Base-by-base conservation (phyloP, 64 coral and sea anemone genomes). In the Pocillopora damicornis region DNA sequence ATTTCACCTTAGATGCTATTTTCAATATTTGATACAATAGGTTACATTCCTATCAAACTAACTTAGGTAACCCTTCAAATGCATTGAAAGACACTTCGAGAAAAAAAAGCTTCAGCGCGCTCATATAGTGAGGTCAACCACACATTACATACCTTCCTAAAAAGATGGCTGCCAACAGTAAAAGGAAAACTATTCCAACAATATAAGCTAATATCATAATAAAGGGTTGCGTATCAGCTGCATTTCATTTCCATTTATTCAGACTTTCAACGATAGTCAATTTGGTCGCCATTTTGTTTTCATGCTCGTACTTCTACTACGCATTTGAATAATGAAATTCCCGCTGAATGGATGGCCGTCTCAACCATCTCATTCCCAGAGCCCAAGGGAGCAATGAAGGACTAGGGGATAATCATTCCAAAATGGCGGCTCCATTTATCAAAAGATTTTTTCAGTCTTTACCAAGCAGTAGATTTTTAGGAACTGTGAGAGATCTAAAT, bases 141-240 rank as follows among this genome's bases (percentile, higher is more conserved):
- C 7, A 10, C 4, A 34, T 58, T 45, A 87, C 83, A 18, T 79
- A 92, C 90, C 90, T 92, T 76, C 90, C 90, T 11, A 92, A 74
- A 61, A 92, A 92, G 38, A 92, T 30, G 26, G 75, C 83, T 22
- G 75, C 75, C 18, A 92, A 79, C 11, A 92, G 20, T 38, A 59
- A 9, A 18, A 92, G 61, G 38, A 73, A 7, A 20, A 87, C 7
- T 69, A 92, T 18, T 71, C 82, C 84, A 16, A 75, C 59, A 17
- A 36, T 35, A 79, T 92, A 87, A 17, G 79, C 35, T 22, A 86
- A 76, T 63, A 92, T 77, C 90, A 92, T 92, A n/a, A 22, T 90
- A 63, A 80, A 72, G 8, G 15, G 42, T 56, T 11, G 5, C 64
- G 17, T 15, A 85, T 58, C 45, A 68, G 23, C 17, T 45, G 15